Evolutionary conservation across 2,113 vertebrate species (phyloP).

Genomic region (Lophura nycthemera): DNA sequence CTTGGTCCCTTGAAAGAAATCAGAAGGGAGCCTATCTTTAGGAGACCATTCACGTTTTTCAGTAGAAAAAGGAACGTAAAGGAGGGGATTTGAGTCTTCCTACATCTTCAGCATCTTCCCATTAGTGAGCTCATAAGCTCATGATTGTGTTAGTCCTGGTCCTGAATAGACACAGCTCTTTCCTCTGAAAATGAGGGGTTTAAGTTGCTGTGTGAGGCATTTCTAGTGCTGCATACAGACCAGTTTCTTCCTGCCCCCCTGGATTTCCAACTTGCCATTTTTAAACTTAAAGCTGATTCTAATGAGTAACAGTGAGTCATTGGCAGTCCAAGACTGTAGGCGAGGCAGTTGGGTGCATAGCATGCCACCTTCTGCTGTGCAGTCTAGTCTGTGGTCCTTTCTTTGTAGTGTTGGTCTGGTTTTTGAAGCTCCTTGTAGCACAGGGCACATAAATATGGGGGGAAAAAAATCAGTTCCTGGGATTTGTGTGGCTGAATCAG

Average conservation of each 20-base stretch:
- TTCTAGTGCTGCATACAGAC: accelerated
- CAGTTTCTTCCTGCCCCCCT: not conserved
- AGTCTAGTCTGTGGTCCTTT: not conserved
- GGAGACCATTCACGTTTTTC: not conserved
- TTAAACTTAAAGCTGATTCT: not conserved
- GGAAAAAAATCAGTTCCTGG: not conserved
- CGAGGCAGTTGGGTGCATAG: not conserved
- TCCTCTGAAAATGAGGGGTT: not conserved
- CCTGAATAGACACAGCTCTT: not conserved
- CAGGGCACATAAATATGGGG: not conserved
- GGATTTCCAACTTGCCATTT: not conserved
- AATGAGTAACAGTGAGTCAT: not conserved
- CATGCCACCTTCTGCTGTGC: accelerated
- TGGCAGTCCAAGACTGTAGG: not conserved
- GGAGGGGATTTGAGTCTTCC: not conserved
- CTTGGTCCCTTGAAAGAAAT: not conserved
- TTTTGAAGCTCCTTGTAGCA: not conserved
- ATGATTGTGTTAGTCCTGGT: not conserved
- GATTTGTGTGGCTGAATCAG: not conserved
- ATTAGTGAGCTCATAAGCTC: not conserved
- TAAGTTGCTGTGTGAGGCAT: not conserved
- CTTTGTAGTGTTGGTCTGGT: not conserved
- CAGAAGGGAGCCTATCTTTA: not conserved
- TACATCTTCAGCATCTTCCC: not conserved
- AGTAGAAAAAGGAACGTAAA: not conserved